Conservation (phyloP, 2,113 vertebrate genomes). For the Anarrhichthys ocellatus region DNA sequence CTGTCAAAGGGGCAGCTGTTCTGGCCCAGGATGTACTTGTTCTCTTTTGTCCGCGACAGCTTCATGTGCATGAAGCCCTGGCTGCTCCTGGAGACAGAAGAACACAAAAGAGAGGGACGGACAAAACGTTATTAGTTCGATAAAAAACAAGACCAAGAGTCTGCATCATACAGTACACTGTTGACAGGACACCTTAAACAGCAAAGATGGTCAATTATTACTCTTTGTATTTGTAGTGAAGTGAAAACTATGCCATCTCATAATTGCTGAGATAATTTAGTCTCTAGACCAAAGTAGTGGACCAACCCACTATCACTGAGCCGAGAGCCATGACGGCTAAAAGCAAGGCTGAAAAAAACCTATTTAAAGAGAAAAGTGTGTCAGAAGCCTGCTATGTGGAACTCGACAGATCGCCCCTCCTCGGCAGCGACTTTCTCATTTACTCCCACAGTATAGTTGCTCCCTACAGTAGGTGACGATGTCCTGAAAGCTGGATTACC, state of each 20-base stretch:
- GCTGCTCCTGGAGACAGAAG: slow-evolving; percentile 89
- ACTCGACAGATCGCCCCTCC: neutral
- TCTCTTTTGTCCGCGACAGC: slow-evolving; percentile 94
- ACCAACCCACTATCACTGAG: neutral
- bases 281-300: neutral
- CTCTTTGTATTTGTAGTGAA: neutral
- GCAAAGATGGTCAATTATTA: neutral
- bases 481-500: slow-evolving; percentile 65
- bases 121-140: slow-evolving; percentile 7
- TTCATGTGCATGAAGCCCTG: slow-evolving; percentile 99
- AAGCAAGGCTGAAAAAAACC: neutral
- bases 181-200: neutral
- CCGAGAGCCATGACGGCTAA: neutral
- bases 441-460: neutral
- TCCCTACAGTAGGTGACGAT: slow-evolving; percentile 37
- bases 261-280: neutral
- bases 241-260: neutral
- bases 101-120: slow-evolving; percentile 7
- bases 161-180: neutral
- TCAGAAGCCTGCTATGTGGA: neutral
- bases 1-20: slow-evolving; percentile 97
- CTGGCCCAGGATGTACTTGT: slow-evolving; percentile 96
- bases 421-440: slow-evolving; percentile 24
- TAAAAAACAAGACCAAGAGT: neutral
- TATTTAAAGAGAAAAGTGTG: slow-evolving; percentile 2